These are phyloP conservation scores for Ateles fusciceps DNA, from an alignment of 2,797 vertebrate species.

Conservation along the genomic window DNA sequence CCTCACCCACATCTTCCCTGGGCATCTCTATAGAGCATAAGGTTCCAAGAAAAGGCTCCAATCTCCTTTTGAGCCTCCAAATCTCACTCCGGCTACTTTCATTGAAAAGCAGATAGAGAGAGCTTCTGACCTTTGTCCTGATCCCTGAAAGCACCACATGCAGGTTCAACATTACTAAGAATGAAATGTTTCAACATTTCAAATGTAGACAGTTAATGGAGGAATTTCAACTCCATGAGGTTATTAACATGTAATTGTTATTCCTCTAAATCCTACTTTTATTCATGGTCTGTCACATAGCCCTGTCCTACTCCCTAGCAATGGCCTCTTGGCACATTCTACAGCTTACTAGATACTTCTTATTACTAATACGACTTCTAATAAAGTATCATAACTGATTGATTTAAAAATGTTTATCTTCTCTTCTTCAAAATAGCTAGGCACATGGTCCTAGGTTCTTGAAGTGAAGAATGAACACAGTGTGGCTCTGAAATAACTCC, in stretches of 20 bases:
- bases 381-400: background rate
- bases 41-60: background rate
- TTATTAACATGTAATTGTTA: background rate
- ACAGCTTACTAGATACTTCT: background rate
- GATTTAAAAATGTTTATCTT: background rate
- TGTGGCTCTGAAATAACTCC: background rate
- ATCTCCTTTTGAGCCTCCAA: background rate
- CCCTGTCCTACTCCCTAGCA: background rate
- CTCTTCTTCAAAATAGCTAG: background rate
- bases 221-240: background rate
- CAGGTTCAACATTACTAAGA: background rate
- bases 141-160: background rate
- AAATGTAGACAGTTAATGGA: background rate
- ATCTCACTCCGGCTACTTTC: background rate
- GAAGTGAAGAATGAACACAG: background rate
- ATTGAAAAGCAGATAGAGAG: background rate
- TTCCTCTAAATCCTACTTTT: background rate
- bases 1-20: too few species aligned
- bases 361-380: background rate
- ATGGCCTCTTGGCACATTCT: background rate
- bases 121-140: background rate
- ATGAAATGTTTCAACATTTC: background rate
- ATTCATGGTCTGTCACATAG: background rate
- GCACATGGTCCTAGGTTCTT: background rate
- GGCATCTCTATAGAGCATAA: background rate